Base-by-base conservation (phyloP, 2,888 invertebrate species). In the Drosophila greeni region DNA sequence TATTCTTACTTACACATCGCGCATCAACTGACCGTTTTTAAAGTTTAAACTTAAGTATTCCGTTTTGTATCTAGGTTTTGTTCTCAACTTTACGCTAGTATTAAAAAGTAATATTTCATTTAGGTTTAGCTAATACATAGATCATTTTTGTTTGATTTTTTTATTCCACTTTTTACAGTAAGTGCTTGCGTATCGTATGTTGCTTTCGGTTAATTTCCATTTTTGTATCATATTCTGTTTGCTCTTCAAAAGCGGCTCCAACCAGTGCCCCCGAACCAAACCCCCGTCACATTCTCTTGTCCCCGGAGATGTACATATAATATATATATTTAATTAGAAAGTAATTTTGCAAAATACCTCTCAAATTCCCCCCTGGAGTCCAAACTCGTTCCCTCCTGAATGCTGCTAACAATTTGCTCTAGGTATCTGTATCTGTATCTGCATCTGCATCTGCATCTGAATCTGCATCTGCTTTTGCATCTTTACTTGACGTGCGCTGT, bases 51-150 rank as follows among this genome's bases (percentile, higher is more conserved):
- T 60, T 62, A 62, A 58, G 64, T 72, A 56, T 64, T 56, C 62
- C 59, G 52, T 37, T 51, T 67, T 68, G 70, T 62, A 66, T 61
- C 42, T 75, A 70, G 70, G 70, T 66, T 70, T 70, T 68, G 59
- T 57, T 68, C 69, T 56, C 55, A 60, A 73, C 75, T 73, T 75
- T 71, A 76, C 67, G 73, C 82, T 82, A 84, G 73, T 83, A 76
- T 84, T 81, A 77, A 84, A 85, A 85, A 85, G 75, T 85, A 80
- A 76, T 77, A 57, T 75, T 81, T 72, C 64, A 70, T 68, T 80
- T 72, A 77, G 62, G 70, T 71, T 78, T 77, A 83, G 73, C 81
- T 84, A 85, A 72, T 74, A 74, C 76, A 72, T 82, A 70, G 65
- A 72, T 69, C 65, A 73, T 75, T 72, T 70, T 60, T 69, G 26